These are phyloP conservation scores for Leuctra nigra DNA, from an alignment of 2,888 invertebrate species.

Conservation along the genomic window DNA sequence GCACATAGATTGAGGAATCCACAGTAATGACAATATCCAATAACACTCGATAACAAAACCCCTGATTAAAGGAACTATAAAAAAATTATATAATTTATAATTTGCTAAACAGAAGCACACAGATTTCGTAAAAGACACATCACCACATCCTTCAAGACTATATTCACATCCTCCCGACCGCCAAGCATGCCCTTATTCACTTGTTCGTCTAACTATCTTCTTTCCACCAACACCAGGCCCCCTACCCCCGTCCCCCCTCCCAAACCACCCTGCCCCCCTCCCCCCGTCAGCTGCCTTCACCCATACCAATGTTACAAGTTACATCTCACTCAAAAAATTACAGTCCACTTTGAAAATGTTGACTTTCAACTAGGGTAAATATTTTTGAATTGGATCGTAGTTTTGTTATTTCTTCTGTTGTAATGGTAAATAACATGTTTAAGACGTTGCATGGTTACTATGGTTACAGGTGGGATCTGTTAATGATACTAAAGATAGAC, in stretches of 20 bases:
- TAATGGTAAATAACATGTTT: constrained; percentile 14
- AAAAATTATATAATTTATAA: no score
- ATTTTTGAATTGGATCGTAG: constrained; percentile 5
- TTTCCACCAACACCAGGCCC: constrained; percentile 5
- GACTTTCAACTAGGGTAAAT: neutral
- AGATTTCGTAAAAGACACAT: no score
- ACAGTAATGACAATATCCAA: no score
- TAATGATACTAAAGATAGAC: constrained; percentile 12
- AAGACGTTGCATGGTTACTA: constrained; percentile 1
- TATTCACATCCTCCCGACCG: no score
- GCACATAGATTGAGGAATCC: no score
- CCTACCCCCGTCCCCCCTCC: constrained; percentile 3
- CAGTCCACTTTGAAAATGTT: constrained; percentile 1
- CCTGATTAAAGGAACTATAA: no score
- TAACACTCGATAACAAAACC: no score
- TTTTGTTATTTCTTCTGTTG: constrained; percentile 13
- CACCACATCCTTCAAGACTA: no score
- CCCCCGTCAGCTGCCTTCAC: neutral
- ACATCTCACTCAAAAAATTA: constrained; percentile 15
- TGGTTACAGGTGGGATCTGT: constrained; percentile 17
- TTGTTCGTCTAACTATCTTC: constrained; percentile 9
- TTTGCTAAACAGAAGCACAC: no score
- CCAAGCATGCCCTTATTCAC: constrained; percentile 11
- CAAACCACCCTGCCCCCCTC: constrained; percentile 4
- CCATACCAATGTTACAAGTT: constrained; percentile 8